Percentiles rank a stretch among this genome's conserved stretches.
These are phyloP conservation scores for Cosmorhoe ocellata DNA, from an alignment of 2,888 invertebrate genomes.

Conservation along the genomic window DNA sequence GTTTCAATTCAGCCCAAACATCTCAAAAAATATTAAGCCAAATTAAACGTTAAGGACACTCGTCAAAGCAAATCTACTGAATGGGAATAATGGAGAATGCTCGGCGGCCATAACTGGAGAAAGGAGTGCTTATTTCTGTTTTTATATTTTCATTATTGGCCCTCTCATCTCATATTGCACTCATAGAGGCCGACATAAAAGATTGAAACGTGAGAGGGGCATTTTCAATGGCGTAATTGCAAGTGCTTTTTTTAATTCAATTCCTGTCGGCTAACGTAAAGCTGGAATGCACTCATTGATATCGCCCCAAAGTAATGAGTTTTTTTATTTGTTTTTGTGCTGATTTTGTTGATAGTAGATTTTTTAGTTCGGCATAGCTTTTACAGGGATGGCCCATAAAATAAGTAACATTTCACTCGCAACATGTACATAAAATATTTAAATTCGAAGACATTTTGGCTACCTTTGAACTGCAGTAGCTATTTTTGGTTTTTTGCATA, in stretches of 20 bases:
- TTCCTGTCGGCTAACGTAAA: slow-evolving; percentile 76
- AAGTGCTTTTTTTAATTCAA: slow-evolving; percentile 78
- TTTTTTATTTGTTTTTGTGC: slow-evolving; percentile 48
- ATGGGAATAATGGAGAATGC: slow-evolving; percentile 75
- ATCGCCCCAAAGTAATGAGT: slow-evolving; percentile 70
- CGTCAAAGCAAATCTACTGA: slow-evolving; percentile 70
- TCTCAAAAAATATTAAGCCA: slow-evolving; percentile 47
- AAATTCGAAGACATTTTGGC: no score
- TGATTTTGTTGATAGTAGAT: slow-evolving; percentile 29
- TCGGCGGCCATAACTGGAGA: slow-evolving; percentile 63
- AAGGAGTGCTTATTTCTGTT: slow-evolving; percentile 77
- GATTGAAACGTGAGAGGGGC: slow-evolving; percentile 80
- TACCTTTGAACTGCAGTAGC: no score
- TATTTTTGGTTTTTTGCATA: no score
- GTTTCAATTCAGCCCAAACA: slow-evolving; percentile 25
- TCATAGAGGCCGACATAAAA: slow-evolving; percentile 78
- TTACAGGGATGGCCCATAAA: background rate
- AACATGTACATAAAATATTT: no score
- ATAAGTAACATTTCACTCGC: no score
- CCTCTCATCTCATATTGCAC: slow-evolving; percentile 80
- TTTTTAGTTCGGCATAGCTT: no score
- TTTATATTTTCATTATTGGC: slow-evolving; percentile 81
- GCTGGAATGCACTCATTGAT: slow-evolving; percentile 78
- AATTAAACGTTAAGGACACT: slow-evolving; percentile 73
- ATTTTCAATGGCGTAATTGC: slow-evolving; percentile 80